Percentiles rank a stretch among this genome's conserved stretches.
Evolutionary conservation across 2,113 vertebrate genomes (phyloP).

Genomic region (Gyps fulvus): DNA sequence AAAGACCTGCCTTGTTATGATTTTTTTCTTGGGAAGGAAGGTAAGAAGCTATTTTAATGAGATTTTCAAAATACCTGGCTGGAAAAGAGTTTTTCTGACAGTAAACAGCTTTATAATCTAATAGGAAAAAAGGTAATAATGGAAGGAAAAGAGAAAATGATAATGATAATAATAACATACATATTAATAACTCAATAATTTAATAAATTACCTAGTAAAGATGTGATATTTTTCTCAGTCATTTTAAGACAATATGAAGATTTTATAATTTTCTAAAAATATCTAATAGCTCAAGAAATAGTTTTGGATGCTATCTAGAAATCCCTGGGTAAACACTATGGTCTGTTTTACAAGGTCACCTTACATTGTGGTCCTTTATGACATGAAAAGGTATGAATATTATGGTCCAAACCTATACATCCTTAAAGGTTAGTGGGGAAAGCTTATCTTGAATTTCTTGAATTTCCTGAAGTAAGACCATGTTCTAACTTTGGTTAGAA

Average conservation of each 20-base stretch:
- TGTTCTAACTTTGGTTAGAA: neutral
- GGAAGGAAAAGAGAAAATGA: neutral
- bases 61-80: neutral
- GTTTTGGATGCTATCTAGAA: neutral
- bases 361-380: neutral
- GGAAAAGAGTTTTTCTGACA: neutral
- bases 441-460: neutral
- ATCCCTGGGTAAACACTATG: neutral
- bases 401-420: neutral
- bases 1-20: neutral
- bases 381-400: neutral
- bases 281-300: neutral
- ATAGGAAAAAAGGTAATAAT: neutral
- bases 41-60: neutral
- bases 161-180: neutral
- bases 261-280: neutral
- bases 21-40: neutral
- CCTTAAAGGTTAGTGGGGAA: neutral
- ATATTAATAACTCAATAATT: neutral
- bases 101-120: neutral
- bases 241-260: neutral
- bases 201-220: neutral
- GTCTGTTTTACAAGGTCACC: neutral
- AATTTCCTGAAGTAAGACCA: neutral
- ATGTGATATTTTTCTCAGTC: neutral